Evolutionary conservation across 2,888 invertebrate genomes (phyloP).

Genomic region (Oithona nana): DNA sequence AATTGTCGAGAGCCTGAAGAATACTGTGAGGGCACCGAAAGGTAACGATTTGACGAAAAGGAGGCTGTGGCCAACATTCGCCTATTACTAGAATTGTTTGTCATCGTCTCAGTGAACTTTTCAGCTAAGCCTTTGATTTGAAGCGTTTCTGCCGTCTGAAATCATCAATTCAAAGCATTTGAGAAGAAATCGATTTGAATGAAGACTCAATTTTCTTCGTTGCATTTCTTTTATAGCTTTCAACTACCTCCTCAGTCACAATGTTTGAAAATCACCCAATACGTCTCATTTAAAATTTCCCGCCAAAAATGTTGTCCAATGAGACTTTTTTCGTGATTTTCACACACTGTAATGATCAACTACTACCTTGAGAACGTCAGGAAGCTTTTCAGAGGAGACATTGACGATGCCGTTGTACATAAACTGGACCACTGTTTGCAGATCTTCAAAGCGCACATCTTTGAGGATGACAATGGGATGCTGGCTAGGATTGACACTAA

Average conservation of each 20-base stretch:
- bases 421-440: constrained; percentile 71
- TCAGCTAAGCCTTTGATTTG: constrained; percentile 75
- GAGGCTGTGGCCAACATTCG: neutral
- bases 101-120: constrained; percentile 16
- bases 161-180: no score
- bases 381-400: constrained; percentile 68
- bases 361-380: constrained; percentile 36
- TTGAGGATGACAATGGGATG: constrained; percentile 77
- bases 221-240: neutral
- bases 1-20: neutral
- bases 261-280: neutral
- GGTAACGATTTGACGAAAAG: neutral
- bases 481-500: constrained; percentile 64
- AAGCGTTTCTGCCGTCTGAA: constrained; percentile 63
- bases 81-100: neutral
- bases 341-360: neutral
- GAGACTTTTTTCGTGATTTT: neutral
- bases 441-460: constrained; percentile 64
- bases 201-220: neutral
- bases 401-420: constrained; percentile 86
- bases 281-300: neutral
- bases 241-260: no score
- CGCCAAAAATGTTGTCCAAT: neutral
- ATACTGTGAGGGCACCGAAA: constrained; percentile 14
- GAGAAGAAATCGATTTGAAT: no score